Evolutionary conservation across 2,888 invertebrate species (phyloP), one percentile per base, ranked within the genome.

Genomic region (Drosophila rubida): DNA sequence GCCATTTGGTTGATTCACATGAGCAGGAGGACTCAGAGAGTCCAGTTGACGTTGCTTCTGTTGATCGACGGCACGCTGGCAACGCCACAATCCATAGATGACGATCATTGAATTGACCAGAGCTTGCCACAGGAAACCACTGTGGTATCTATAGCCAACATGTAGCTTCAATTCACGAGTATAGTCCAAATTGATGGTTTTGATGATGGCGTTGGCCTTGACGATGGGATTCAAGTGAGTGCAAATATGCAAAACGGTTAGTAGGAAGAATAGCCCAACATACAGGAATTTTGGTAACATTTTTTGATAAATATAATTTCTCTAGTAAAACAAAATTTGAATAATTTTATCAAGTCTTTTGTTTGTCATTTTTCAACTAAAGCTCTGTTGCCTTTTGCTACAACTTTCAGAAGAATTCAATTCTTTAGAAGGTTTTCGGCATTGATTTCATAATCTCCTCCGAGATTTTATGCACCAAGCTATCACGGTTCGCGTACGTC

Each of bases 401-500:
- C 2, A 35, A 13, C 13, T 11, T 35, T 35, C 32, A n/a, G 11
- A 0, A 32, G 32, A 32, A 32, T 19, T 19, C 19, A 19, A n/a
- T 11, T 13, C 13, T 13, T 13, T 30, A 30, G 11, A 30, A 37
- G 35, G 11, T 37, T 7, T 14, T 8, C 5, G 35, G 7, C n/a
- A 78, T n/a, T 11, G 69, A 55, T 32, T 77, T 51, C 9, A 54
- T 8, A 25, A 83, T 61, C 7, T 37, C 44, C 9, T 70, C 63
- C 2, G 73, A 42, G 23, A 92, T 80, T 25, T 78, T 73, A 1
- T 55, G 22, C 1, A 81, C 58, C 49, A 90, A 63, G 0, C 14
- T 13, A 60, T 89, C 77, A 2, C 91, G 88, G 68, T 91, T 91
- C 2, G 37, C 27, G 55, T 78, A 89, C 2, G 80, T 90, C 7